Percentiles rank a stretch among this genome's conserved stretches.
phyloP scores from a whole-genome alignment of 2,797 vertebrate genomes.

The Oceanodroma leucorhoa region DNA sequence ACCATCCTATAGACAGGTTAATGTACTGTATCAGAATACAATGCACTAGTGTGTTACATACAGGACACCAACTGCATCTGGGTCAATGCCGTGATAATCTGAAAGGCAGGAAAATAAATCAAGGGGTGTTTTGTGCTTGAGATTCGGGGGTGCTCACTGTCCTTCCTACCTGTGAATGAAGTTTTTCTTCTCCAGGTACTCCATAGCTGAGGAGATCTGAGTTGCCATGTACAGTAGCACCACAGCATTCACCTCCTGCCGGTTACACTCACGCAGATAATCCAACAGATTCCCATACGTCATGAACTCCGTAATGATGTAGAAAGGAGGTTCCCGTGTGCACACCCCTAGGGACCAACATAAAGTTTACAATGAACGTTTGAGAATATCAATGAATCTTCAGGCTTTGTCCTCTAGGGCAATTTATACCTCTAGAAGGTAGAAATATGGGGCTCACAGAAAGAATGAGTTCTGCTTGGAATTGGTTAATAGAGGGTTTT shows the following conservation, averaged over 20 bases:
- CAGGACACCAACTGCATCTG: not conserved
- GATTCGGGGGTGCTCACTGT: not conserved
- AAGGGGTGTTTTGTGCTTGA: rapidly evolving
- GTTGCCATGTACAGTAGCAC: conserved; percentile 99
- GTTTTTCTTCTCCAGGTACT: conserved; percentile 98
- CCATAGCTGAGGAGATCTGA: conserved; percentile 99
- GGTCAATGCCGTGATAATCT: not conserved
- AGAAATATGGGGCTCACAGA: not conserved
- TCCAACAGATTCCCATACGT: conserved; percentile 95
- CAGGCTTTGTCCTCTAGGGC: not conserved
- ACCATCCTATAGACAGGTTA: not conserved
- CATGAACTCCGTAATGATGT: conserved; percentile 99
- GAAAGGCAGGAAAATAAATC: not conserved
- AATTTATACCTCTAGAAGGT: not conserved
- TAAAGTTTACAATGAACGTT: not conserved
- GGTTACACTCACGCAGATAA: conserved; percentile 94
- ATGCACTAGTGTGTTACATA: not conserved
- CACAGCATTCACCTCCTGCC: conserved; percentile 95
- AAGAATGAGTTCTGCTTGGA: not conserved
- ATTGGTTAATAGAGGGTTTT: conserved; percentile 15
- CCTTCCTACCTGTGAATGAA: conserved; percentile 92
- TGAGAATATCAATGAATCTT: not conserved
- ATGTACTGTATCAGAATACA: not conserved
- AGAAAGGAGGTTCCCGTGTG: conserved; percentile 95
- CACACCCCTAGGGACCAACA: conserved; percentile 86